Evolutionary conservation across 2,888 invertebrate genomes (phyloP).

Genomic region (Meloe dianella): DNA sequence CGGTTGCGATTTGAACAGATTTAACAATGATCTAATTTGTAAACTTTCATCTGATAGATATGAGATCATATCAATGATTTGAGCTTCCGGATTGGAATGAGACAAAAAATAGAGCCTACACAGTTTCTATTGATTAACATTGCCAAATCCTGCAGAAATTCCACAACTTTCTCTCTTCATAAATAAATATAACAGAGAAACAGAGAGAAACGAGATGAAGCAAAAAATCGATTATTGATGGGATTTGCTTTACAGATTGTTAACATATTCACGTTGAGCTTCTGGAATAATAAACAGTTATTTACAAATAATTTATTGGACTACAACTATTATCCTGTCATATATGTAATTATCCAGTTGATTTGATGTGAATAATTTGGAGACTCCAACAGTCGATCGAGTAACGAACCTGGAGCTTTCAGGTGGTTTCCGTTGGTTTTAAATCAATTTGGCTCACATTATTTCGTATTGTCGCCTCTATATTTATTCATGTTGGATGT

Average conservation of each 20-base stretch:
- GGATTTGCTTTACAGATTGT: neutral
- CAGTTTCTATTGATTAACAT: neutral
- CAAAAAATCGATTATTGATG: neutral
- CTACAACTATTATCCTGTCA: neutral
- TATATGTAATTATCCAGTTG: neutral
- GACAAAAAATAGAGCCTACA: neutral
- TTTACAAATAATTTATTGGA: neutral
- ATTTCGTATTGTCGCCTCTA: neutral
- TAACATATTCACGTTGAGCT: neutral
- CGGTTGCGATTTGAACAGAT: neutral
- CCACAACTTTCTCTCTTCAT: neutral
- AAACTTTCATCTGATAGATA: neutral
- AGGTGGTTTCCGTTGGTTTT: too few relatives aligned
- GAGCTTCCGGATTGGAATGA: neutral
- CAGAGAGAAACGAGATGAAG: neutral
- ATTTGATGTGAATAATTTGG: neutral
- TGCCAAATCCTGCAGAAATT: neutral
- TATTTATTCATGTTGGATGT: neutral
- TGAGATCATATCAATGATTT: neutral
- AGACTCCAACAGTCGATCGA: too few relatives aligned
- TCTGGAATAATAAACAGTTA: neutral
- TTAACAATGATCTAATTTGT: neutral
- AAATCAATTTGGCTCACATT: too few relatives aligned
- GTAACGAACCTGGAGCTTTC: too few relatives aligned
- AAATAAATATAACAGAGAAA: neutral